Base-by-base conservation (phyloP, 1,140 invertebrate species). In the Augochlora pura region DNA sequence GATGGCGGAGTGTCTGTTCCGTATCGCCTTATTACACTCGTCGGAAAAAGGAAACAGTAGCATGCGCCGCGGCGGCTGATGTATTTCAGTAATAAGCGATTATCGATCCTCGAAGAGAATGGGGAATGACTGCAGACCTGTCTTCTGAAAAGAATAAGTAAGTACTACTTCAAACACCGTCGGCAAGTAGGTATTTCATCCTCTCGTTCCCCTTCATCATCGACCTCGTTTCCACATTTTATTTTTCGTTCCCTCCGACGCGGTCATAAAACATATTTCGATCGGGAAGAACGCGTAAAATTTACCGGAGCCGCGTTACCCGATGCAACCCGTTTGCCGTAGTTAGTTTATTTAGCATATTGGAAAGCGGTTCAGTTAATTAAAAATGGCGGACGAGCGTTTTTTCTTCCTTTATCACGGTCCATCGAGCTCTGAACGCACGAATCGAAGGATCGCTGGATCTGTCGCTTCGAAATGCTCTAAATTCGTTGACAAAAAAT, bases 131-230 rank as follows among this genome's bases (percentile, higher is more conserved):
- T 59, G 63, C 38, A 67, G 60, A 46, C 25, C 21, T 64, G 49
- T 72, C 60, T 65, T 72, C 25, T 67, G 64, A 77, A 75, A 62
- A 67, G 77, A 66, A 77, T 65, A 76, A 64, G 52, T 62, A 81
- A 71, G 80, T 14, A 16, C 49, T 42, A 80, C 68, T 75, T 73
- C 69, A 73, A 78, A 79, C 67, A 73, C 73, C 39, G 42, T 23
- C 54, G 32, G 67, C n/a, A 62, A 81, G 74, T 81, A 63, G 70
- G 59, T 73, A 78, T 72, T 62, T 80, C 72, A 71, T 65, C 68
- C 76, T 69, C 23, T 14, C 21, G 74, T 64, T 78, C 72, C 23
- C 46, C 42, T 64, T 65, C 76, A 54, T 78, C 76, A 42, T 73
- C 57, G 49, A 73, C 46, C 60, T 32, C 69, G 49, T 57, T 72